These are phyloP conservation scores for Oostethus manadensis DNA, from an alignment of 2,113 vertebrate species.

Conservation along the genomic window DNA sequence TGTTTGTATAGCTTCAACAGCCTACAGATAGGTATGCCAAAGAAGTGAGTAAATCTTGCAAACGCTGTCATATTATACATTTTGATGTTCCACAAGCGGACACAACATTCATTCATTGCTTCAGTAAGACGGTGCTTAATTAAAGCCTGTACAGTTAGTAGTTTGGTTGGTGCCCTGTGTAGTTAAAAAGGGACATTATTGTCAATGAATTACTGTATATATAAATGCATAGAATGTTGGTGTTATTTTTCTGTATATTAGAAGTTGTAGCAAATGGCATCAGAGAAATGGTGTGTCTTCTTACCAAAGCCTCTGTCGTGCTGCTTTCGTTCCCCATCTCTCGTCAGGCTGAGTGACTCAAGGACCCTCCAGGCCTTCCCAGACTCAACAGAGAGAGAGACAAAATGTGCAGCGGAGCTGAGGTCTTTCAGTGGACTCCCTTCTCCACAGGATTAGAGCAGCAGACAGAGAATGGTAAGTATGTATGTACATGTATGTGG, in stretches of 20 bases:
- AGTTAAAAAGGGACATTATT: neutral
- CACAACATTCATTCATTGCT: neutral
- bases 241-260: neutral
- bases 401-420: conserved; percentile 6
- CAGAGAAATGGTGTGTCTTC: conserved; percentile 26
- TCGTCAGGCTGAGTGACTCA: conserved; percentile 35
- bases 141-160: neutral
- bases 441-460: conserved; percentile 43
- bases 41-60: neutral
- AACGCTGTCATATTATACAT: neutral
- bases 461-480: conserved; percentile 21
- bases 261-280: conserved; percentile 11
- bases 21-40: too few relatives aligned
- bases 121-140: neutral
- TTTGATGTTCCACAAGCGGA: too few relatives aligned
- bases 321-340: conserved; percentile 77
- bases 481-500: conserved; percentile 9
- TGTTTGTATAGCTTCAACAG: neutral
- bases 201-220: too few relatives aligned
- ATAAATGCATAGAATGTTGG: neutral
- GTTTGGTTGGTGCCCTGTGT: conserved; percentile 24
- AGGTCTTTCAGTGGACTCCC: conserved; percentile 18
- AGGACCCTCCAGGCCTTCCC: conserved; percentile 6
- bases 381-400: conserved; percentile 7
- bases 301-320: conserved; percentile 67